Evolutionary conservation across 2,113 vertebrate species (phyloP), one percentile per base, ranked within the genome.

Genomic region (Clupea harengus): DNA sequence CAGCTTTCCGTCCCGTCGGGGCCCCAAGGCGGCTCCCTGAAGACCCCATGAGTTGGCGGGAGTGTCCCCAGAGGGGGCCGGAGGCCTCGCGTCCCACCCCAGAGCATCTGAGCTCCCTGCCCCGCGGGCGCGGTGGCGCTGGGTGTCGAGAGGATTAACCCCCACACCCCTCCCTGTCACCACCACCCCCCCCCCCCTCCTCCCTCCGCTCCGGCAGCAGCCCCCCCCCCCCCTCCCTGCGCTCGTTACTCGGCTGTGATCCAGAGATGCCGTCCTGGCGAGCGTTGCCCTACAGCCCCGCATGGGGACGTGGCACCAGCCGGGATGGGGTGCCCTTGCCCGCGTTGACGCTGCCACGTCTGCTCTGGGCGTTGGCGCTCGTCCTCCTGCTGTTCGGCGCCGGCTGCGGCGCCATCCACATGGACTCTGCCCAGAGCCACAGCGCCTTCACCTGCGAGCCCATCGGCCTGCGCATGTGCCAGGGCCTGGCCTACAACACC

Each of bases 361-460:
- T 78, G 32, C 72, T 44, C 11, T 11, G 72, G 13, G 32, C 32
- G 72, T 15, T 87, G 46, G 84, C 93, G 4, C 85, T 94, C 47
- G 46, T 91, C 25, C 84, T 92, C 60, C 89, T 82, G 45, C 81
- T 89, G 89, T 85, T 89, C 75, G 25, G 90, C 8, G 90, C 90
- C 1, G 88, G 94, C 57, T 32, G 72, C 15, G 32, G 88, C 47
- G 90, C 89, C 86, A 95, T 95, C 90, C 92, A 93, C 25, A 81
- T 95, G 93, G 91, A 92, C 54, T 91, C 82, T 10, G 87, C 91
- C 0, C 92, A 88, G 83, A 97, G 96, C 86, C 98, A 99, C 95
- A 99, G 96, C 89, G 95, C 96, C 3, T 99, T 99, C 86, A 97
- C 96, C 84, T 99, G 98, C 88, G 98, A 99, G 92, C 97, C 98